These are phyloP conservation scores for Baryphthengus martii DNA, from an alignment of 2,113 vertebrate genomes.

Conservation along the genomic window DNA sequence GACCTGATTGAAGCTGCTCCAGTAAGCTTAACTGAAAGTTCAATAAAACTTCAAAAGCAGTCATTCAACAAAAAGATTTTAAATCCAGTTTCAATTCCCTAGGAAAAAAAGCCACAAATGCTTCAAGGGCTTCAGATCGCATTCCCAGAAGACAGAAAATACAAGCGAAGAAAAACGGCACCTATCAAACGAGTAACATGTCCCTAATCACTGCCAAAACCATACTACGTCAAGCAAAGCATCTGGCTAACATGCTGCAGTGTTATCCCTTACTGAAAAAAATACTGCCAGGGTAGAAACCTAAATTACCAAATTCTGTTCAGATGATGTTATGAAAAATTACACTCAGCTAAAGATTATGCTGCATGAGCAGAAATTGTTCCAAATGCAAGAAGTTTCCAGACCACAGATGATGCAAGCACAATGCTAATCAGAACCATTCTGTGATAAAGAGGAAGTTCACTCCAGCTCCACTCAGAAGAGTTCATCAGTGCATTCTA, in stretches of 20 bases:
- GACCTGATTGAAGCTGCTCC: not conserved
- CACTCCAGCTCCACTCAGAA: not conserved
- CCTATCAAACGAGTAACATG: not conserved
- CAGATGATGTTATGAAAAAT: not conserved
- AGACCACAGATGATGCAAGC: not conserved
- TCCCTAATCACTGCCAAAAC: not conserved
- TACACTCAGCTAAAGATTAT: not conserved
- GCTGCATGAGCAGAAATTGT: not conserved
- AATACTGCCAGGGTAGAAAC: not conserved
- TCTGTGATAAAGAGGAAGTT: not conserved
- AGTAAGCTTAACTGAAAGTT: not conserved
- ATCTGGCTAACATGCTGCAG: not conserved
- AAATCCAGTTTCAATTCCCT: not conserved
- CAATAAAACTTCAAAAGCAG: not conserved
- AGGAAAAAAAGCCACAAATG: not conserved
- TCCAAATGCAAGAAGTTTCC: not conserved
- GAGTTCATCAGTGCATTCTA: not conserved
- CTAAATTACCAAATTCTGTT: not conserved
- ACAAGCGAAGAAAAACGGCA: not conserved
- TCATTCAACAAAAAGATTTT: not conserved
- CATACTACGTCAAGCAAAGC: not conserved
- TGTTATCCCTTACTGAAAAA: not conserved
- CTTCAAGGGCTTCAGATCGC: not conserved
- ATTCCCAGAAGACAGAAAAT: not conserved
- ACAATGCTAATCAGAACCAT: not conserved